Evolutionary conservation across 35 echinoderm and acorn worm genomes (phyloP), one percentile per base, ranked within the genome.

Genomic region (Apostichopus japonicus): DNA sequence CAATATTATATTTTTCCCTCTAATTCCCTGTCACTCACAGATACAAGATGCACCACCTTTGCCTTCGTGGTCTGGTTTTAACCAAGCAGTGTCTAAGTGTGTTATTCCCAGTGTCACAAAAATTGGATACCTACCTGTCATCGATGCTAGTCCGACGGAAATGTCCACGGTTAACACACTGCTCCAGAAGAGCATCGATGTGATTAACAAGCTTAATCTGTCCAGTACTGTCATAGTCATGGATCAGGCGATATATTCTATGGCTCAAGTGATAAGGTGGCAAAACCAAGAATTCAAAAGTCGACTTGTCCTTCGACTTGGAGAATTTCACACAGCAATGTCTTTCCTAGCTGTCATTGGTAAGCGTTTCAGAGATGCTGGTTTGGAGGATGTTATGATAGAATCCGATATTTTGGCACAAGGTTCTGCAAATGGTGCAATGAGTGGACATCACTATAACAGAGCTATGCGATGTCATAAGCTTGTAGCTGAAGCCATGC

Each of bases 201-300:
- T 59, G 57, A 33, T 33, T 2, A 33, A 33, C 27, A 33, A 33
- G 27, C 27, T 33, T 33, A 33, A 33, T 33, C 77, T 90, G 6
- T 19, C 62, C 15, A 51, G 6, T 10, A 86, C 90, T 62, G 90
- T 90, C 8, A 77, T 72, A 6, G 88, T 90, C 2, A 4, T 90
- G 7, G 88, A 90, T 24, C 54, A 90, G 53, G 88, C 88, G 8
- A 90, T 90, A n/a, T 90, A 90, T 90, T 25, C 80, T 5, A 98
- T 93, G 54, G 96, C 94, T 5, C 89, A 95, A 77, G 53, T 33
- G 21, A 98, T 98, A 51, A 76, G 96, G 53, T 98, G 96, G 96
- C 87, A 88, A 78, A 93, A 53, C 58, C 57, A 16, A 24, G 92
- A 10, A 84, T 98, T 27, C 33, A 96, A 14, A 77, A 92, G 14